Base-by-base conservation (phyloP, 2,797 vertebrate species). In the Scomberomorus guttatus region DNA sequence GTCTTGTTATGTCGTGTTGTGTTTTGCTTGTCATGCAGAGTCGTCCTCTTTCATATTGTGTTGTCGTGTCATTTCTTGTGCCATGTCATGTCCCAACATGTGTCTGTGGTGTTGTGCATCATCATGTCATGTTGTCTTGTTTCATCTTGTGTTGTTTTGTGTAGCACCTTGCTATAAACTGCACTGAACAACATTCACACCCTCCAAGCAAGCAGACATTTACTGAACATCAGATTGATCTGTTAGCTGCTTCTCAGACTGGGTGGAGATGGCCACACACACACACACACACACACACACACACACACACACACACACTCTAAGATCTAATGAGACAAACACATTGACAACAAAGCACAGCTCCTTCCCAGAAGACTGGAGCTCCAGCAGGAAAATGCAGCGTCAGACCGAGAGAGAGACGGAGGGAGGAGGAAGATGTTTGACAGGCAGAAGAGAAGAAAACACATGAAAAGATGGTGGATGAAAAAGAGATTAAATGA, bases 261-360 rank as follows among this genome's bases (percentile, higher is more conserved):
- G 76, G 82, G 83, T 79, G 74, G 74, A 83, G 74, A 69, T 55
- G 27, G 27, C 22, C 51, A n/a, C 29, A 54, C 54, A 68, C 64
- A 52, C 58, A 64, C 42, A 34, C 56, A 60, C 58, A 34, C 63
- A 55, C 58, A 57, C 72, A 44, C 48, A 22, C 24, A 13, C 50
- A 62, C 48, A 22, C 34, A 76, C 42, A 74, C 72, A 71, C 50
- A 65, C 72, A 48, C 58, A 57, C 17, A 52, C 66, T 54, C 51
- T 3, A 27, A 61, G 7, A 27, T 42, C 3, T 80, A 72, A 69
- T 73, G 69, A 79, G 25, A 61, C 60, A 65, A 48, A 84, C 75
- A 72, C 52, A 54, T 3, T 61, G 55, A 73, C 48, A 68, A 15
- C 50, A 69, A 20, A 32, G 56, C 69, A 18, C 42, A 54, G 67